phyloP scores from a whole-genome alignment of 2,797 vertebrate genomes.

The Pyrocephalus nanus region DNA sequence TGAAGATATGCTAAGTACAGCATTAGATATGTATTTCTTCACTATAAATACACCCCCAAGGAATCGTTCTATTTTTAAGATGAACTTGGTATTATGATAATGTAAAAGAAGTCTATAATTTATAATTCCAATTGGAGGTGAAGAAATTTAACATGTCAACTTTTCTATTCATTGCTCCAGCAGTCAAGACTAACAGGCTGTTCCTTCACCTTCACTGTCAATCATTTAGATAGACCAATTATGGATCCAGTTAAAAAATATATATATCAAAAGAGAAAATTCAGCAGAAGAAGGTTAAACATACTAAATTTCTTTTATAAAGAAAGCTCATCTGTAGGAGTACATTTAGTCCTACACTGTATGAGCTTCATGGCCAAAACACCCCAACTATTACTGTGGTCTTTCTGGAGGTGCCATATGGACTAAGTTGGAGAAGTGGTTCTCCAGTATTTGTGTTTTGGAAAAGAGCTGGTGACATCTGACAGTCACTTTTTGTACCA shows the following conservation, averaged over 20 bases:
- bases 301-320: not conserved
- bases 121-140: conserved; percentile 48
- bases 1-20: conserved; percentile 30
- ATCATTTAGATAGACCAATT: conserved; percentile 39
- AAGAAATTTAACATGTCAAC: conserved; percentile 55
- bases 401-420: not conserved
- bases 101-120: conserved; percentile 62
- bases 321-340: not conserved
- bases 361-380: not conserved
- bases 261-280: not conserved
- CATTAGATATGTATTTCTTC: conserved; percentile 44
- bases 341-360: not conserved
- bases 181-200: conserved; percentile 42
- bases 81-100: conserved; percentile 37
- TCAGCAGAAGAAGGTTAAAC: not conserved
- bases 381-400: conserved; percentile 9
- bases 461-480: conserved; percentile 24
- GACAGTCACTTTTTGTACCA: conserved; percentile 27
- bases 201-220: conserved; percentile 58
- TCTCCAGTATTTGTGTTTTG: not conserved
- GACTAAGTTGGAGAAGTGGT: not conserved
- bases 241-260: not conserved
- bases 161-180: conserved; percentile 48
- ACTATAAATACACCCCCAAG: conserved; percentile 42
- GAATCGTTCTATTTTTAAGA: conserved; percentile 52